These are phyloP conservation scores for Leptopilina clavipes DNA, from an alignment of 1,140 invertebrate genomes.

Conservation along the genomic window DNA sequence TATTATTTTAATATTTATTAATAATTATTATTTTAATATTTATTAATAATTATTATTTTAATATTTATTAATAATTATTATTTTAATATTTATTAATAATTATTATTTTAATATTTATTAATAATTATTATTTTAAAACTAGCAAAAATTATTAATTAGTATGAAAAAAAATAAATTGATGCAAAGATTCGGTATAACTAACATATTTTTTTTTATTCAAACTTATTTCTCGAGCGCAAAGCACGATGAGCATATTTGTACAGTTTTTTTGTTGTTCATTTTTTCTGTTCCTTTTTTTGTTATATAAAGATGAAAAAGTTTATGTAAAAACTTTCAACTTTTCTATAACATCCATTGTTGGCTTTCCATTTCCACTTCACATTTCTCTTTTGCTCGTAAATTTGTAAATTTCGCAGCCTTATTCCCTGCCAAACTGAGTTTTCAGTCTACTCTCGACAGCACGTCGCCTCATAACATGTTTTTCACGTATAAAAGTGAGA, in stretches of 20 bases:
- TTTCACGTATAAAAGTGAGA: neutral
- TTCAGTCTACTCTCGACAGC: conserved; percentile 57
- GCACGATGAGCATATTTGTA: neutral
- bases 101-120: too few species aligned
- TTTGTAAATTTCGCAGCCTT: conserved; percentile 50
- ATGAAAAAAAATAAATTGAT: conserved; percentile 2
- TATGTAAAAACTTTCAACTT: conserved; percentile 8
- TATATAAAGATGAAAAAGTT: conserved; percentile 9
- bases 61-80: too few species aligned
- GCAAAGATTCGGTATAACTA: neutral
- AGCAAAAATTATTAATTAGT: too few species aligned
- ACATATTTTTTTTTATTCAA: neutral
- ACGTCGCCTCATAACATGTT: conserved; percentile 48
- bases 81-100: too few species aligned
- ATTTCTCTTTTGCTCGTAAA: conserved; percentile 46
- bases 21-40: too few species aligned
- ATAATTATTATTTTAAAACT: too few species aligned
- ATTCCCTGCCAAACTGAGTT: conserved; percentile 61
- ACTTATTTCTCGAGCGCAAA: neutral
- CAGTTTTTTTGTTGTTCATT: conserved; percentile 27
- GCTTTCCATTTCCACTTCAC: conserved; percentile 42
- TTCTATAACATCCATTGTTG: neutral
- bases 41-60: too few species aligned
- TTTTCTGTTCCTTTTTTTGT: conserved; percentile 34
- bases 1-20: too few species aligned